Base-by-base conservation (phyloP, 2,888 invertebrate genomes). In the Coronaproctus castanopsis region DNA sequence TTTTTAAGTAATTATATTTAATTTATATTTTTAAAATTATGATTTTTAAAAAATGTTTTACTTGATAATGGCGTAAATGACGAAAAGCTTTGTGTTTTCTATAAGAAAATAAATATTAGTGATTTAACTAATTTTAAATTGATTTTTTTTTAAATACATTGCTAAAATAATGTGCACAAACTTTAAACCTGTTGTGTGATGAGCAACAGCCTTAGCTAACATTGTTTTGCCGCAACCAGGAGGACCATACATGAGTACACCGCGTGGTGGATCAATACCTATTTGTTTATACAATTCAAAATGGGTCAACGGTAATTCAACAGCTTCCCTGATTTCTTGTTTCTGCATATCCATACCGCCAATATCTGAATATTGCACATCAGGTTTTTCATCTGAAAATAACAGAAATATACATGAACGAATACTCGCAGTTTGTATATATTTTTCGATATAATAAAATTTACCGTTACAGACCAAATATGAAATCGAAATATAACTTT, bases 261-360 rank as follows among this genome's bases (percentile, higher is more conserved):
- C 96, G 21, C 95, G 78, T 0, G 98, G 98, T 1, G 98, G 98
- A 72, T 98, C 97, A 69, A 99, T 98, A 73, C 98, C 97, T 69
- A 90, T 89, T 77, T 98, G 97, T 71, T 97, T 87, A 74, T 98
- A 98, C 52, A 98, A 75, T 72, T 98, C 98, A 69, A 96, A 96
- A 72, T 99, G 98, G 20, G 97, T 98, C 20, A 98, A 76, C 0
- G 98, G 98, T 62, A 98, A 74, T 71, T 98, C 98, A 0, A 98
- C 98, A 3, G 98, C 98, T 74, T 98, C 98, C 58, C 95, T 77
- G 67, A 98, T 97, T 73, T 99, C 98, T 71, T 99, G 98, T 69
- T 98, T 98, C 73, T 99, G 98, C 78, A 97, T 93, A 72, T 99
- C 98, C 88, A 98, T 90, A 48, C 98, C 98, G 72, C 98, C 98